Evolutionary conservation across 64 coral and sea anemone species (phyloP).

Genomic region (Acropora tenuis): DNA sequence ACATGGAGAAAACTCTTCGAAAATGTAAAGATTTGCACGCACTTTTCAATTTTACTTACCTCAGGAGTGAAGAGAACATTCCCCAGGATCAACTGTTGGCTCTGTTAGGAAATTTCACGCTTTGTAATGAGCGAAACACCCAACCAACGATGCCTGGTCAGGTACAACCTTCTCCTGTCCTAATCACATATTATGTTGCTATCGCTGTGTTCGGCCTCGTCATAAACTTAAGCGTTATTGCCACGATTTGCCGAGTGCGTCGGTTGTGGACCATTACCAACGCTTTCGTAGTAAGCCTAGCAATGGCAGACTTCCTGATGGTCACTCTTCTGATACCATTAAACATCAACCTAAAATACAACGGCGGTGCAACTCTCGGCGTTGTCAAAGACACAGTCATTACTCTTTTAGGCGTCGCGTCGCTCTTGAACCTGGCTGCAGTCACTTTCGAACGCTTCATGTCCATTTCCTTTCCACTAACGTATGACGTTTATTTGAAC

Average conservation of each 20-base stretch:
- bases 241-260: slow-evolving; percentile 58
- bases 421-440: slow-evolving; percentile 79
- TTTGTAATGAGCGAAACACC: not conserved
- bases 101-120: not conserved
- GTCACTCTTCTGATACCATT: slow-evolving; percentile 58
- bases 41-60: not conserved
- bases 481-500: slow-evolving; percentile 57
- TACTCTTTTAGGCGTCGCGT: slow-evolving; percentile 70
- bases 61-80: not conserved
- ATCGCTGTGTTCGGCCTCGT: slow-evolving; percentile 59
- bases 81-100: not conserved
- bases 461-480: slow-evolving; percentile 69
- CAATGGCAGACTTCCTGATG: slow-evolving; percentile 75
- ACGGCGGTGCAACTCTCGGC: too few species aligned
- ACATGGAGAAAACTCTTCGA: not conserved
- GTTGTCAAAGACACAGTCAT: slow-evolving; percentile 56
- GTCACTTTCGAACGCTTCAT: slow-evolving; percentile 88
- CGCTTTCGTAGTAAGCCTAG: slow-evolving; percentile 72
- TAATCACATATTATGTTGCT: slow-evolving; percentile 49
- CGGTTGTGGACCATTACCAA: slow-evolving; percentile 79
- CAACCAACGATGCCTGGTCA: not conserved
- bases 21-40: not conserved
- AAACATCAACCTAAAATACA: slow-evolving; percentile 23
- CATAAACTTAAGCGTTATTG: slow-evolving; percentile 61
- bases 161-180: not conserved